Percentiles rank a stretch among this genome's conserved stretches.
Conservation (phyloP, 2,888 invertebrate species). For the Hirtodrosophila cameraria region DNA sequence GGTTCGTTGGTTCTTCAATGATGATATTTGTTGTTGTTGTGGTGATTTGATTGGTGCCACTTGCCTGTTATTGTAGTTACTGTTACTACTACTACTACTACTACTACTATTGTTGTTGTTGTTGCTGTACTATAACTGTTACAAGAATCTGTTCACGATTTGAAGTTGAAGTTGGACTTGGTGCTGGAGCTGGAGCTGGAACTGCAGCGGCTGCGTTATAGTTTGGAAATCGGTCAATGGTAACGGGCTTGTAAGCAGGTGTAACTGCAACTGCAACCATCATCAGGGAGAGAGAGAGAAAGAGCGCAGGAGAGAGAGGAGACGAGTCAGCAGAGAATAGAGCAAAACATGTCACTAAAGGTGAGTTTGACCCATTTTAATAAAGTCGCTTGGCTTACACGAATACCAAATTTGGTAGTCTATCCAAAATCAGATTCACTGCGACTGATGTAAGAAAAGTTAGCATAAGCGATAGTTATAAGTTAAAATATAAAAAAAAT, state of each 20-base stretch:
- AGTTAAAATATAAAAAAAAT: too few relatives aligned
- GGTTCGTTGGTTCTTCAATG: slow-evolving; percentile 36
- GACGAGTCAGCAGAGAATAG: slow-evolving; percentile 17
- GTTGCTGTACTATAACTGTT: slow-evolving; percentile 48
- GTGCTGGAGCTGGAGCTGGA: slow-evolving; percentile 1
- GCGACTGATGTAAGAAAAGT: neutral
- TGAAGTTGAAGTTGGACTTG: slow-evolving; percentile 19
- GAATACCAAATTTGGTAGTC: slow-evolving; percentile 6
- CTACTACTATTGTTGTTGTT: too few relatives aligned
- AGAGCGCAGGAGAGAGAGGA: slow-evolving; percentile 10
- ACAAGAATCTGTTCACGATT: slow-evolving; percentile 46
- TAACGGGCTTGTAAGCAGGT: slow-evolving; percentile 73
- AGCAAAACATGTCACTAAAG: slow-evolving; percentile 70
- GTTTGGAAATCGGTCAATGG: slow-evolving; percentile 72
- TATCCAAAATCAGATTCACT: neutral
- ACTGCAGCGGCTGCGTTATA: slow-evolving; percentile 51
- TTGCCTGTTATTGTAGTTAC: slow-evolving; percentile 37
- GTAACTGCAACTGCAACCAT: slow-evolving; percentile 54
- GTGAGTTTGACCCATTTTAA: slow-evolving; percentile 65
- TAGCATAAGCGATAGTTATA: neutral
- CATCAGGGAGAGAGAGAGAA: slow-evolving; percentile 14
- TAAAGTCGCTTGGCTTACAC: slow-evolving; percentile 9
- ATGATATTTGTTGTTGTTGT: slow-evolving; percentile 34
- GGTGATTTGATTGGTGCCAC: slow-evolving; percentile 60
- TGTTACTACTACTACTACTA: too few relatives aligned